Evolutionary conservation across 2,888 invertebrate genomes (phyloP), one percentile per base, ranked within the genome.

Genomic region (Carcina quercana): DNA sequence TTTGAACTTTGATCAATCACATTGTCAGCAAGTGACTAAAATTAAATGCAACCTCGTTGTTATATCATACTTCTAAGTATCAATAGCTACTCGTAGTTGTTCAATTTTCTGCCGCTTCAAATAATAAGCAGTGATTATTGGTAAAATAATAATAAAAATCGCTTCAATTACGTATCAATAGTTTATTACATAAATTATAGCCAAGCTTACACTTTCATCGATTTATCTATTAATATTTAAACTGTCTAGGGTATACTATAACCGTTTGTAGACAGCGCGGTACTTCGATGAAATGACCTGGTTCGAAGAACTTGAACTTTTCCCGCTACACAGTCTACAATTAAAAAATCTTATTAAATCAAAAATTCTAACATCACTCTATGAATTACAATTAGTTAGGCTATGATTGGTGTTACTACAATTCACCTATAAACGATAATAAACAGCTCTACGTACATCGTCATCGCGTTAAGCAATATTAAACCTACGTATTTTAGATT

Each of bases 181-280:
- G 71, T 83, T 83, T 83, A 83, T 82, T 83, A 79, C 71, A 78
- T 79, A 79, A 79, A 78, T 80, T 79, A 79, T 80, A 80, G 78
- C 80, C 79, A 83, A 82, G 82, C 82, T 80, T 82, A 82, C 76
- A 82, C 62, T 74, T 74, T 69, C 64, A 63, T 71, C 66, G 58
- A 60, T 67, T 67, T 60, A 69, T 66, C 72, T 79, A 65, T 55
- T 61, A 69, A 66, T 65, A 68, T 70, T 52, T 61, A 62, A 76
- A 72, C 70, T 69, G 76, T 57, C 75, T 79, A 78, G 66, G n/a
- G 59, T 65, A 61, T 43, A 62, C 50, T 67, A 47, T 57, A 59
- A 55, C 52, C 51, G 50, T 59, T 64, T 68, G 66, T 68, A 62
- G 60, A 68, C 57, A 57, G 54, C 43, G 48, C 64, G 61, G 55